Evolutionary conservation across 2,797 vertebrate genomes (phyloP).

Genomic region (Sebastes steindachneri): DNA sequence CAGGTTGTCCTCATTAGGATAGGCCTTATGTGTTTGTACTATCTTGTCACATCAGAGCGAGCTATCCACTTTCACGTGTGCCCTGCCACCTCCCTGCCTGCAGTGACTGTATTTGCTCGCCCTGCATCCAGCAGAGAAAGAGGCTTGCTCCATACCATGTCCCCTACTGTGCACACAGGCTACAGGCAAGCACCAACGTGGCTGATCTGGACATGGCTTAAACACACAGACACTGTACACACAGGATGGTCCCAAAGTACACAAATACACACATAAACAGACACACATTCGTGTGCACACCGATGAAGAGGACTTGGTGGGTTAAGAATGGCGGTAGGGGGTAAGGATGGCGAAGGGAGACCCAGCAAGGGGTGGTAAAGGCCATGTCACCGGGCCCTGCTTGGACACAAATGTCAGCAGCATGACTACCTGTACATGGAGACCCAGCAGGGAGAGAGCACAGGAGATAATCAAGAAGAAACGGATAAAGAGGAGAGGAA

Average conservation of each 20-base stretch:
- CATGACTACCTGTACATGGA: constrained; percentile 60
- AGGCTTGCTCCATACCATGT: constrained; percentile 41
- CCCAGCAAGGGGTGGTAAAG: constrained; percentile 74
- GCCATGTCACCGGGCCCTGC: constrained; percentile 64
- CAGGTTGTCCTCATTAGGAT: not conserved
- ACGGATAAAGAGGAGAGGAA: constrained; percentile 5
- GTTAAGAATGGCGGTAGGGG: constrained; percentile 64
- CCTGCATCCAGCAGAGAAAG: constrained; percentile 55
- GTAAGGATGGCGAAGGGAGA: constrained; percentile 51
- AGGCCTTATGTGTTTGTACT: not conserved
- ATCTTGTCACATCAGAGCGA: constrained; percentile 7
- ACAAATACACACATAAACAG: constrained; percentile 34
- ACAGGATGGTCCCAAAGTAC: constrained; percentile 42
- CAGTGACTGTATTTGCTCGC: constrained; percentile 47
- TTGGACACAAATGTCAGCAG: constrained; percentile 75
- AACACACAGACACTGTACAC: constrained; percentile 58
- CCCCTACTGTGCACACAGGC: constrained; percentile 64
- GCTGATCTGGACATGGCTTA: constrained; percentile 65
- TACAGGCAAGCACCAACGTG: constrained; percentile 45
- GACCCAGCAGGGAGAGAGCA: constrained; percentile 45
- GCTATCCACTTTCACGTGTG: not conserved
- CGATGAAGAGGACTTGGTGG: constrained; percentile 57
- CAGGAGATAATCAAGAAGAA: constrained; percentile 53
- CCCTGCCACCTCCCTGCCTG: not conserved
- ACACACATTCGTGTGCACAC: constrained; percentile 12